Percentiles rank a stretch among this genome's conserved stretches.
Conservation (phyloP, 2,888 invertebrate genomes). For the Himalopsyche anomala region DNA sequence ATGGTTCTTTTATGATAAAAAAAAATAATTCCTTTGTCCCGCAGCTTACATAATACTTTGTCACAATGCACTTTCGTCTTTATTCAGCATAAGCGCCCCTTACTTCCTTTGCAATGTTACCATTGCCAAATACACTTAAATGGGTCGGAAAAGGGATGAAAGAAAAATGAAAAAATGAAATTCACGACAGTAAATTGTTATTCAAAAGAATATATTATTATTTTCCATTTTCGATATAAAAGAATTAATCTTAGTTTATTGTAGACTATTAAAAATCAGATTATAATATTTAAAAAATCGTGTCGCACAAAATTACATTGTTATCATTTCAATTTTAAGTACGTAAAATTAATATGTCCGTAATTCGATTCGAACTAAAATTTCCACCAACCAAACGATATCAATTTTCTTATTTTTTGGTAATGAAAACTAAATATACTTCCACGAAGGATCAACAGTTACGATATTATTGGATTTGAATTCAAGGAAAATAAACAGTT, state of each 20-base stretch:
- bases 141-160: constrained; percentile 54
- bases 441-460: too few relatives aligned
- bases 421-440: too few relatives aligned
- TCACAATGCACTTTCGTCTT: constrained; percentile 34
- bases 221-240: not conserved
- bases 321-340: too few relatives aligned
- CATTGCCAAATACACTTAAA: constrained; percentile 60
- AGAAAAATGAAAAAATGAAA: constrained; percentile 51
- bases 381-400: too few relatives aligned
- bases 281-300: not conserved
- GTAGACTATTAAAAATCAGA: not conserved
- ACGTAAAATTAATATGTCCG: too few relatives aligned
- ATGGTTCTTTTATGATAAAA: too few relatives aligned
- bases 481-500: too few relatives aligned
- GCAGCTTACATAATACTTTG: not conserved
- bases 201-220: constrained; percentile 24
- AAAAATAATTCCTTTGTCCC: constrained; percentile 1
- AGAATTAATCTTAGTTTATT: not conserved
- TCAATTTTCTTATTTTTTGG: too few relatives aligned
- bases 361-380: too few relatives aligned
- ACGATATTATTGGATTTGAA: too few relatives aligned
- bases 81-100: constrained; percentile 29
- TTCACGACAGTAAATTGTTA: not conserved
- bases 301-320: too few relatives aligned
- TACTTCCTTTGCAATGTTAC: constrained; percentile 57